A percentile compares a stretch with the other conserved stretches of the same genome.
Conservation (phyloP, 2,113 vertebrate genomes). For the Tachysurus fulvidraco region DNA sequence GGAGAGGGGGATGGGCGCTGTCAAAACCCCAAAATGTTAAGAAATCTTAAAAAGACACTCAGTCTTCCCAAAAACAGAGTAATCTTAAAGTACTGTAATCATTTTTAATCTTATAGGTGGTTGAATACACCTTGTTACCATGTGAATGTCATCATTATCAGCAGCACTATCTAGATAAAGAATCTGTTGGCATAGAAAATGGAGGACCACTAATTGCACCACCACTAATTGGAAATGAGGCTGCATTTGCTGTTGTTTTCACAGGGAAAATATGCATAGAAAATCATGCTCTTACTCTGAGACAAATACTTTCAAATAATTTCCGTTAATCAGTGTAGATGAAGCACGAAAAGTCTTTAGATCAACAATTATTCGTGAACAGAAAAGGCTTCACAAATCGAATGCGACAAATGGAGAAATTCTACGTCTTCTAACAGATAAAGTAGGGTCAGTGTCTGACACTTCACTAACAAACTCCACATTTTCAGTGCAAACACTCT, state of each 20-base stretch:
- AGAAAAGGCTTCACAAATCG: conserved; percentile 31
- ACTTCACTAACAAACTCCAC: conserved; percentile 56
- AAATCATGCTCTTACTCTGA: conserved; percentile 19
- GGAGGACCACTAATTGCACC: conserved; percentile 80
- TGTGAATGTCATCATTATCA: conserved; percentile 69
- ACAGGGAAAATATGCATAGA: conserved; percentile 28
- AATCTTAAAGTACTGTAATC: not conserved
- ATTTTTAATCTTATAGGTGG: not conserved
- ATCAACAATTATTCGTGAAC: not conserved
- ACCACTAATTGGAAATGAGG: conserved; percentile 69
- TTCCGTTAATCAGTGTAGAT: not conserved
- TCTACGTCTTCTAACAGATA: conserved; percentile 5
- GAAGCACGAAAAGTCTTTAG: not conserved
- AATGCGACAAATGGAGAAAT: conserved; percentile 36
- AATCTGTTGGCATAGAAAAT: conserved; percentile 79
- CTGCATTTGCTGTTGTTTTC: conserved; percentile 57
- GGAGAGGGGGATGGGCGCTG: conserved; percentile 38
- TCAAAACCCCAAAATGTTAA: conserved; percentile 35
- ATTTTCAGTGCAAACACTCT: conserved; percentile 57
- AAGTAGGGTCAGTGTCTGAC: conserved; percentile 37
- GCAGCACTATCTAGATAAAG: conserved; percentile 60
- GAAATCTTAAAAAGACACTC: conserved; percentile 13
- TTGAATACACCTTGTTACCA: conserved; percentile 59
- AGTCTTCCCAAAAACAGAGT: not conserved
- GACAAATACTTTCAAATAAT: conserved; percentile 48